Conservation (phyloP, 1,140 invertebrate species). For the Phymorhynchus buccinoides region DNA sequence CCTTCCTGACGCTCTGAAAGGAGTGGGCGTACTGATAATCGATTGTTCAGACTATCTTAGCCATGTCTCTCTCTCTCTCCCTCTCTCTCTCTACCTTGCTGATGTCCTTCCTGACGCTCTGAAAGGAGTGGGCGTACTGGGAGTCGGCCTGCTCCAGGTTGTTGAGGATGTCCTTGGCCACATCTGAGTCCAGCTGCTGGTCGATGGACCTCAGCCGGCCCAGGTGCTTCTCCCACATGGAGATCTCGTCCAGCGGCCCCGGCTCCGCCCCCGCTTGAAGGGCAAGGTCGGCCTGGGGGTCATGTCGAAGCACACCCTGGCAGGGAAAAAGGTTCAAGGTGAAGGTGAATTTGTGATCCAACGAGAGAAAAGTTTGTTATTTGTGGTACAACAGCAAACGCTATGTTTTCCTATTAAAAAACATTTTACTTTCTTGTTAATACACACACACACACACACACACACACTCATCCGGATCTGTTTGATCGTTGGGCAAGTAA, state of each 20-base stretch:
- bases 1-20: neutral
- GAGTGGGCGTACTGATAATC: too few relatives aligned
- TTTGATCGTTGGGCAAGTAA: too few relatives aligned
- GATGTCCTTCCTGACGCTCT: slow-evolving; percentile 69
- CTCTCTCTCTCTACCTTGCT: slow-evolving; percentile 67
- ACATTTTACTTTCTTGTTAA: too few relatives aligned
- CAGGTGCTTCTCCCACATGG: slow-evolving; percentile 70
- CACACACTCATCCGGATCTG: too few relatives aligned
- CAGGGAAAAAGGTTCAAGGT: too few relatives aligned
- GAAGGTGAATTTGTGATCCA: too few relatives aligned
- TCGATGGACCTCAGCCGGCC: slow-evolving; percentile 68
- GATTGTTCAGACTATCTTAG: too few relatives aligned
- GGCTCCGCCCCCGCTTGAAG: slow-evolving; percentile 65
- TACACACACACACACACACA: too few relatives aligned
- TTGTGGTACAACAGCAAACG: too few relatives aligned
- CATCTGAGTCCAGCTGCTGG: slow-evolving; percentile 68
- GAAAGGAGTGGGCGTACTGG: slow-evolving; percentile 71
- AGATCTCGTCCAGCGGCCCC: slow-evolving; percentile 70
- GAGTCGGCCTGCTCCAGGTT: slow-evolving; percentile 71
- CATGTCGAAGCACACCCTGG: slow-evolving; percentile 67
- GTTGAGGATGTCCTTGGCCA: slow-evolving; percentile 70
- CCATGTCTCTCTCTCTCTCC: too few relatives aligned
- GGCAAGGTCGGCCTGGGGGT: slow-evolving; percentile 67
- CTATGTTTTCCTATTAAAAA: too few relatives aligned
- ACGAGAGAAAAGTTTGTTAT: too few relatives aligned